These are phyloP conservation scores for Gisinianus flammeolus DNA, from an alignment of 2,888 invertebrate genomes.

Conservation along the genomic window DNA sequence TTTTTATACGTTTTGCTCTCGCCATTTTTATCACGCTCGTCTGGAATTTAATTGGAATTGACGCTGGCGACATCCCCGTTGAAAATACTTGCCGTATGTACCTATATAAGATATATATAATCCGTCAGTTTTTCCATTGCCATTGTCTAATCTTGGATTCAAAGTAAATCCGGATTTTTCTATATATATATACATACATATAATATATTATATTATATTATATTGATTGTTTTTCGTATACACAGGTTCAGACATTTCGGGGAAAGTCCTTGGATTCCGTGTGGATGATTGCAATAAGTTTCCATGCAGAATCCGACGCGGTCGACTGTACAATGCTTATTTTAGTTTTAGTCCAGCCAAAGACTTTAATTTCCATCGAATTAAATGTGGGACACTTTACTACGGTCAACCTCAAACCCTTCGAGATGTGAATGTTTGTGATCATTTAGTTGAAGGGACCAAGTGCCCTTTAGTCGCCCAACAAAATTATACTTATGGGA, in stretches of 20 bases:
- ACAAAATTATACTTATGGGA: conserved; percentile 16
- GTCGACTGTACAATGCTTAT: not conserved
- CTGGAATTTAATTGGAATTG: no score
- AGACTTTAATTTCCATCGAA: not conserved
- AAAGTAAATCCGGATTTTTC: no score
- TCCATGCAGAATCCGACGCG: not conserved
- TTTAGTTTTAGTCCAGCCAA: conserved; percentile 22
- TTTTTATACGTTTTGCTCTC: no score
- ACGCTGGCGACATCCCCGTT: not conserved
- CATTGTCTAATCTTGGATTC: no score
- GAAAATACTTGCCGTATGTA: not conserved
- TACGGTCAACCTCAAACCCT: conserved; percentile 12
- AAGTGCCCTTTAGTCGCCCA: not conserved
- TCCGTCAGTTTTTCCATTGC: no score
- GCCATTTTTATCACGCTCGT: no score
- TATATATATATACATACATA: no score
- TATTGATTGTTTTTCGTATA: not conserved
- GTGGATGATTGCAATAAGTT: not conserved
- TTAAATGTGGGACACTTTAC: conserved; percentile 16
- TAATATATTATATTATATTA: no score
- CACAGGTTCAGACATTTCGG: not conserved
- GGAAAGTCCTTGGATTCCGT: not conserved
- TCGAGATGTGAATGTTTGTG: conserved; percentile 19
- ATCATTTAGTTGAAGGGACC: conserved; percentile 4
- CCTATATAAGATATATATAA: no score